A percentile compares a stretch with the other conserved stretches of the same genome.
phyloP scores from a whole-genome alignment of 2,888 invertebrate species.

The Lithosia quadra region DNA sequence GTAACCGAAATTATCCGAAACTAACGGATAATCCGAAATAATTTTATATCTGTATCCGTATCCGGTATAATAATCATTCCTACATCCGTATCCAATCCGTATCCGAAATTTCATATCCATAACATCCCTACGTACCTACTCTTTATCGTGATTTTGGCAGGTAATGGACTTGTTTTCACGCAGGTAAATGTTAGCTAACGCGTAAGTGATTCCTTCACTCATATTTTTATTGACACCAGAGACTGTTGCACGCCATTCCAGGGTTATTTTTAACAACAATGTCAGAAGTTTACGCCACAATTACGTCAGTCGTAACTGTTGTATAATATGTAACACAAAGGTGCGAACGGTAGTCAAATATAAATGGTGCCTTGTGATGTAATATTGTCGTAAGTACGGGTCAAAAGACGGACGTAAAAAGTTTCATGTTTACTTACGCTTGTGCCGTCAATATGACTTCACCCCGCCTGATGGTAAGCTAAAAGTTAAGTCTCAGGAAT shows the following conservation, averaged over 20 bases:
- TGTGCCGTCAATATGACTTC: no score
- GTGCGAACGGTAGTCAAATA: not conserved
- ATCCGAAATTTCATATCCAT: no score
- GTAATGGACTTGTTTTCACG: conserved; percentile 3
- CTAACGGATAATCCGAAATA: no score
- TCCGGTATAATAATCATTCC: no score
- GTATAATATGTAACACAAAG: conserved; percentile 5
- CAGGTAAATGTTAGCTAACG: conserved; percentile 14
- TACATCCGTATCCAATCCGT: no score
- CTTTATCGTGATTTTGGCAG: not conserved
- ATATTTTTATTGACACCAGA: conserved; percentile 4
- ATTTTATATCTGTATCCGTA: no score
- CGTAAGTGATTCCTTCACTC: conserved; percentile 7
- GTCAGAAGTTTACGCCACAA: not conserved
- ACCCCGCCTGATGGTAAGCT: no score
- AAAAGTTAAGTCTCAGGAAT: no score
- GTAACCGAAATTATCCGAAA: no score
- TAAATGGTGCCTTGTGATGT: not conserved
- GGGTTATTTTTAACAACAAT: conserved; percentile 8
- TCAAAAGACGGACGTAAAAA: no score
- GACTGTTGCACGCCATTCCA: conserved; percentile 9
- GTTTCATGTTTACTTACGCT: no score
- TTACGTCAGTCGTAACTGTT: conserved; percentile 1
- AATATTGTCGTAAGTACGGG: not conserved
- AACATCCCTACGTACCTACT: not conserved